These are phyloP conservation scores for Semibalanus balanoides DNA, from an alignment of 1,140 invertebrate species.

Conservation along the genomic window DNA sequence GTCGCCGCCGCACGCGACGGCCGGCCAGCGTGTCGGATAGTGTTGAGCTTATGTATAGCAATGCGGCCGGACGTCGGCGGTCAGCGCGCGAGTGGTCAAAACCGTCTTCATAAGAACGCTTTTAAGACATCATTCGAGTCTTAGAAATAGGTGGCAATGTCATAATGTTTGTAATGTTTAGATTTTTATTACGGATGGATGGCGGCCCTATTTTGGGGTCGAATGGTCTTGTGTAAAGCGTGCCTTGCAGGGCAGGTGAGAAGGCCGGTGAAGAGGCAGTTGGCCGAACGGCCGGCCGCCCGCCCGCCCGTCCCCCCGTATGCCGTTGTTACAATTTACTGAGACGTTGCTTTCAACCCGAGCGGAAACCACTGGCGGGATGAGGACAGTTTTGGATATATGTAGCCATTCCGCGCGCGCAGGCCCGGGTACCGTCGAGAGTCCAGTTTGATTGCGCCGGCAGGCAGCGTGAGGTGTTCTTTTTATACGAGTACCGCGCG, in stretches of 20 bases:
- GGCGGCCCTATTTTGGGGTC: background rate
- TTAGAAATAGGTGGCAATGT: background rate
- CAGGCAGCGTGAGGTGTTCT: background rate
- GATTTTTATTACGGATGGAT: background rate
- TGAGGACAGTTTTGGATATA: background rate
- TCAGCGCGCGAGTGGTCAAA: background rate
- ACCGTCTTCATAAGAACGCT: background rate
- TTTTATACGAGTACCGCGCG: background rate
- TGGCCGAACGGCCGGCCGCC: too few relatives aligned
- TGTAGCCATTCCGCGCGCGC: background rate
- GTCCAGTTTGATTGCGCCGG: too few relatives aligned
- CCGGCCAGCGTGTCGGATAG: too few relatives aligned
- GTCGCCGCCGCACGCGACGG: too few relatives aligned
- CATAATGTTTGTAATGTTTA: constrained; percentile 3
- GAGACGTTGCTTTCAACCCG: background rate
- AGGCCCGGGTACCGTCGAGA: too few relatives aligned
- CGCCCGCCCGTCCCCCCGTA: too few relatives aligned
- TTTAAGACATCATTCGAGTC: background rate
- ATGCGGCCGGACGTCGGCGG: background rate
- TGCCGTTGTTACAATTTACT: background rate
- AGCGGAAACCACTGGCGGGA: background rate
- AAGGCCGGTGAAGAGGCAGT: too few relatives aligned
- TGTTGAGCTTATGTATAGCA: too few relatives aligned
- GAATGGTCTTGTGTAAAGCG: background rate
- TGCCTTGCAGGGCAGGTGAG: background rate